Percentiles rank a stretch among this genome's conserved stretches.
These are phyloP conservation scores for Pantherophis alleghaniensis DNA, from an alignment of 2,797 vertebrate species.

Conservation along the genomic window DNA sequence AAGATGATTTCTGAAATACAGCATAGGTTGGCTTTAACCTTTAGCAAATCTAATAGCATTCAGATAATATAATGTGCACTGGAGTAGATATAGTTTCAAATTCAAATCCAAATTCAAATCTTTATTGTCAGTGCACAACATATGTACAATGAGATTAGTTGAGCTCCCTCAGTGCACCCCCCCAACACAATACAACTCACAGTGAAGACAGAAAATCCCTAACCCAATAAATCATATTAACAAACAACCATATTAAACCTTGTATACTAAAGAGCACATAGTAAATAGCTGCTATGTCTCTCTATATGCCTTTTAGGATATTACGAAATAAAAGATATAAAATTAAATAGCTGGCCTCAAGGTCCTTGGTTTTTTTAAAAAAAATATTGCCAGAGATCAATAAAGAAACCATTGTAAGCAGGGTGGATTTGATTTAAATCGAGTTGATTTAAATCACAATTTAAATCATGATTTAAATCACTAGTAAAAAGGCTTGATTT, in stretches of 20 bases:
- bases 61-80: neutral
- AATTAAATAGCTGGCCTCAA: neutral
- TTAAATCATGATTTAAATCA: too few relatives aligned
- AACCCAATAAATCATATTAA: too few relatives aligned
- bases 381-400: neutral
- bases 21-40: neutral
- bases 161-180: too few relatives aligned
- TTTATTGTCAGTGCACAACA: too few relatives aligned
- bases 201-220: too few relatives aligned
- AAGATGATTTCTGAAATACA: neutral
- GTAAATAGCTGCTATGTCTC: neutral
- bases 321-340: neutral
- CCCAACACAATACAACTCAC: too few relatives aligned
- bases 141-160: too few relatives aligned
- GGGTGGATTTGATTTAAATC: too few relatives aligned
- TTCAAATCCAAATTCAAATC: too few relatives aligned
- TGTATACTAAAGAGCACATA: neutral
- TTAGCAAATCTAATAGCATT: neutral
- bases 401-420: neutral
- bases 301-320: neutral
- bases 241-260: too few relatives aligned
- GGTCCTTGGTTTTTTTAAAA: neutral
- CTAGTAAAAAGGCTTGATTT: too few relatives aligned
- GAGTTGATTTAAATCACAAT: too few relatives aligned
- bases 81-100: neutral